These are phyloP conservation scores for Lasioglossum baleicum DNA, from an alignment of 1,140 invertebrate genomes.

Conservation along the genomic window DNA sequence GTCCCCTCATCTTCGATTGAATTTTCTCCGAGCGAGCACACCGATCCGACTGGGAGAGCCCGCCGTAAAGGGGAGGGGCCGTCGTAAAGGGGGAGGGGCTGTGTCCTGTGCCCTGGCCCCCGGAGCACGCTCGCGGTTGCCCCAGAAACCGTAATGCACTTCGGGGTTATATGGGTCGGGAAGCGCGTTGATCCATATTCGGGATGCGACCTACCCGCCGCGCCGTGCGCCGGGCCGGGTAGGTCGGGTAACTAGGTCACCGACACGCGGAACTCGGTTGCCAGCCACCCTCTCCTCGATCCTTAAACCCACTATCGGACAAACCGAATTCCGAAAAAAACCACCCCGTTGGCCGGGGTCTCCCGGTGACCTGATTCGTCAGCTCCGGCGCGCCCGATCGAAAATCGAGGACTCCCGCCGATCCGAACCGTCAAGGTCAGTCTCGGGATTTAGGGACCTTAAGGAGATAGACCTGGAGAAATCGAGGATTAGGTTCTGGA, in stretches of 20 bases:
- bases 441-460: too few species aligned
- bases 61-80: slow-evolving; percentile 20
- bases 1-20: slow-evolving; percentile 30
- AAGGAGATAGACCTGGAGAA: too few species aligned
- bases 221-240: background rate
- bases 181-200: slow-evolving; percentile 58
- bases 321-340: too few species aligned
- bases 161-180: slow-evolving; percentile 56
- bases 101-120: slow-evolving; percentile 24
- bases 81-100: slow-evolving; percentile 6
- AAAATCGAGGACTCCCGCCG: too few species aligned
- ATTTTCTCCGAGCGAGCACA: slow-evolving; percentile 1
- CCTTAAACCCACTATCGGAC: background rate
- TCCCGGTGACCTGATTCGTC: too few species aligned
- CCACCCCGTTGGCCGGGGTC: too few species aligned
- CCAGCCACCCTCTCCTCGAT: slow-evolving; percentile 1
- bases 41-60: slow-evolving; percentile 30
- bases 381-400: too few species aligned
- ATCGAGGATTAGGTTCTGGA: too few species aligned
- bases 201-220: slow-evolving; percentile 26
- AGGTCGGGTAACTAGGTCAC: slow-evolving; percentile 48
- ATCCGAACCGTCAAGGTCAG: too few species aligned
- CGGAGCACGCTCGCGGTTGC: slow-evolving; percentile 36
- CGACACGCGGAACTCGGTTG: slow-evolving; percentile 6
- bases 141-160: slow-evolving; percentile 43